Conservation (phyloP, 92 coral and sea anemone species). For the Siderastrea siderea region DNA sequence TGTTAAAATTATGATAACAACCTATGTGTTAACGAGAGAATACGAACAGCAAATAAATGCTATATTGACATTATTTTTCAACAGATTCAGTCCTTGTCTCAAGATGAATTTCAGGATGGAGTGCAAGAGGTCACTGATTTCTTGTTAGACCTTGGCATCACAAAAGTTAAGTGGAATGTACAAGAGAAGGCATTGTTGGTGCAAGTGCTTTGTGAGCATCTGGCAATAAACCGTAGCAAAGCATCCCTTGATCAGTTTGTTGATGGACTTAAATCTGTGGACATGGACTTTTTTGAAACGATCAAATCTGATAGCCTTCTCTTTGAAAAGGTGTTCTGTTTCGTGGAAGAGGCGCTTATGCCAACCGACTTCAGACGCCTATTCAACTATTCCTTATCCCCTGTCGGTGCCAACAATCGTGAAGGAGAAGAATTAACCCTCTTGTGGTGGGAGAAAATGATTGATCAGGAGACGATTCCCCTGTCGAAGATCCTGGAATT, state of each 20-base stretch:
- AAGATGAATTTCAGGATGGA: constrained; percentile 24
- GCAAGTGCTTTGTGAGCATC: constrained; percentile 44
- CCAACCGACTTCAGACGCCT: constrained; percentile 46
- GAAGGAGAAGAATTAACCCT: constrained; percentile 50
- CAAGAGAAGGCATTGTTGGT: constrained; percentile 46
- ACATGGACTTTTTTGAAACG: constrained; percentile 18
- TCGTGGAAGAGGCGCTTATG: constrained; percentile 38
- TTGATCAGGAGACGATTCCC: constrained; percentile 24
- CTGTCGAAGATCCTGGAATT: constrained; percentile 45
- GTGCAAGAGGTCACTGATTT: constrained; percentile 31
- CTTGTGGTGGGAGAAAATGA: constrained; percentile 46
- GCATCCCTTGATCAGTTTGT: constrained; percentile 60
- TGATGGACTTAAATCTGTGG: constrained; percentile 35
- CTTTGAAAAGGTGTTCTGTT: constrained; percentile 41
- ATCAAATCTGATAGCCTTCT: constrained; percentile 17
- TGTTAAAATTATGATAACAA: too few relatives aligned
- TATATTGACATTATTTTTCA: background rate
- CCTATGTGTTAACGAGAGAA: too few relatives aligned
- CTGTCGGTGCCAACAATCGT: constrained; percentile 37
- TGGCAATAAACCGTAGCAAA: constrained; percentile 44
- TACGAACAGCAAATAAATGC: too few relatives aligned
- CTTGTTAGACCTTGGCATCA: constrained; percentile 28
- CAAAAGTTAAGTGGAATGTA: constrained; percentile 41
- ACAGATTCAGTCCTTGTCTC: constrained; percentile 37
- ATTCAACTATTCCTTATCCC: constrained; percentile 36